Percentiles rank a stretch among this genome's conserved stretches.
These are phyloP conservation scores for Cephus rjabovi DNA, from an alignment of 2,888 invertebrate species.

Conservation along the genomic window DNA sequence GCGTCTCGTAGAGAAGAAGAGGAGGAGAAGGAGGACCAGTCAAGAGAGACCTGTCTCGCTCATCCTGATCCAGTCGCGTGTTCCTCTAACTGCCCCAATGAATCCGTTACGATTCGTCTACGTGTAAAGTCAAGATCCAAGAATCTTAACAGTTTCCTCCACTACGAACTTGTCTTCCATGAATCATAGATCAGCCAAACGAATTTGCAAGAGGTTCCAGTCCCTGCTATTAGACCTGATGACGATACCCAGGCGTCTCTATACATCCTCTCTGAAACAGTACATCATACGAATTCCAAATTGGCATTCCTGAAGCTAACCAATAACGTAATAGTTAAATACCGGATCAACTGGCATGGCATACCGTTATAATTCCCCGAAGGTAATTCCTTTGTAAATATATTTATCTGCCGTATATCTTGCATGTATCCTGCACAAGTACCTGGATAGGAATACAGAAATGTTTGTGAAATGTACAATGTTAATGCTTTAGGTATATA, in stretches of 20 bases:
- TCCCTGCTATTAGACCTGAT: background rate
- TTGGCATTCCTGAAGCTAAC: background rate
- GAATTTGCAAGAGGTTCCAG: background rate
- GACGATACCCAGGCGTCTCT: background rate
- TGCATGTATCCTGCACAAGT: background rate
- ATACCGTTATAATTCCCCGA: background rate
- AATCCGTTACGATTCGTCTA: conserved; percentile 18
- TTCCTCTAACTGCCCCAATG: conserved; percentile 19
- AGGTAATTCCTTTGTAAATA: background rate
- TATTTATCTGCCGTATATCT: background rate
- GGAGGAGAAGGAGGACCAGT: background rate
- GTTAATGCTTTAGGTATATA: background rate
- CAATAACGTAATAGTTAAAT: background rate
- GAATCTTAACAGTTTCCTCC: background rate
- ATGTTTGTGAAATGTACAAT: background rate
- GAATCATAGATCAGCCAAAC: background rate
- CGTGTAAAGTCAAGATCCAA: background rate
- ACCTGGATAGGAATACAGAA: background rate
- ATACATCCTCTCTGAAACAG: background rate
- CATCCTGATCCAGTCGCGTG: background rate
- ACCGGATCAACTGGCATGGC: background rate
- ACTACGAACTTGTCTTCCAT: background rate
- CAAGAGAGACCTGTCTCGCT: background rate
- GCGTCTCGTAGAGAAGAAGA: background rate
- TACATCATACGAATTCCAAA: background rate